Evolutionary conservation across 2,888 invertebrate genomes (phyloP), one percentile per base, ranked within the genome.

Genomic region (Lysandra coridon): DNA sequence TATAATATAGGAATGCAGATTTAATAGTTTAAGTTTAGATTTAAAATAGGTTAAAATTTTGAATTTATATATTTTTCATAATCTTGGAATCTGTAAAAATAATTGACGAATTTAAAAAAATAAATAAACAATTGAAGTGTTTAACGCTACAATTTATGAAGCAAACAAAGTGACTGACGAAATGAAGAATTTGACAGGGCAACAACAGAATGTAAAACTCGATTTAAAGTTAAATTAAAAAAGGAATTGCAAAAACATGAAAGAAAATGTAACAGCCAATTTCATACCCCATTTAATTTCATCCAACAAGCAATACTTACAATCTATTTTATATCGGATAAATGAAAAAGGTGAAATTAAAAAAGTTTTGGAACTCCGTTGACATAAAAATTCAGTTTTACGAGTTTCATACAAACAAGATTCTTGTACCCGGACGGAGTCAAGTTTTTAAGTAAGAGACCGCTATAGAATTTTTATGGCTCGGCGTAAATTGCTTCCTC

Each of bases 311-410:
- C 44, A 74, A 44, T 74, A 74, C 74, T 44, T 74, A 74, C 44
- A 40, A 23, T 12, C 17, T 74, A 44, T 74, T 82, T 84, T 83
- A 84, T 83, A 85, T 85, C 80, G 84, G 78, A 83, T 85, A 85
- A 85, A 86, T 87, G 88, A 88, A 88, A 86, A 84, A 84, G 82
- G 79, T 84, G 83, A 86, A 89, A 90, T 89, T 89, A 89, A 90
- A 91, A 91, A 91, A 90, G 84, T 91, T 91, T 86, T 81, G 75
- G 80, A 83, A 85, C 87, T 88, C 85, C 84, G 87, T 87, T 87
- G 87, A 87, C 88, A 88, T 91, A 89, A 90, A 89, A 88, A 88
- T 85, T 86, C 85, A 85, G 86, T 88, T 91, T 90, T 90, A 90
- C 87, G 89, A 87, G 83, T 85, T 85, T 81, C 80, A 82, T 80